phyloP scores from a whole-genome alignment of 2,888 invertebrate species.

The Didymodactylos carnosus region DNA sequence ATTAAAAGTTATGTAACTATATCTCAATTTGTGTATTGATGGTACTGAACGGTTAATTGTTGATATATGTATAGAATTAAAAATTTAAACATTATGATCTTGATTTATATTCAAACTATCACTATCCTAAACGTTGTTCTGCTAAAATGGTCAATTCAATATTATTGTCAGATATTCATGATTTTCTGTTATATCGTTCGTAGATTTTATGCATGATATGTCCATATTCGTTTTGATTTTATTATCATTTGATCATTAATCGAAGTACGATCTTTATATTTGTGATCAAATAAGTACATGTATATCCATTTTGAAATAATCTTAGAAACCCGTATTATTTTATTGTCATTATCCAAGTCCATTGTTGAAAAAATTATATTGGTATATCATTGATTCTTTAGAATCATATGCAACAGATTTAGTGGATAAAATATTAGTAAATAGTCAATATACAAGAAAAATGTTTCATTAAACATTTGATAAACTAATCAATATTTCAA shows the following conservation, averaged over 20 bases:
- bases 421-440: constrained; percentile 76
- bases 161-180: constrained; percentile 63
- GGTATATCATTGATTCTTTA: constrained; percentile 65
- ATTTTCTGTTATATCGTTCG: constrained; percentile 75
- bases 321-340: constrained; percentile 48
- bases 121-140: constrained; percentile 76
- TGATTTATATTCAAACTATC: constrained; percentile 74
- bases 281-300: constrained; percentile 82
- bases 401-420: constrained; percentile 61
- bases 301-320: constrained; percentile 56
- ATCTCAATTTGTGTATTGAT: constrained; percentile 94
- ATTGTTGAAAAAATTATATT: constrained; percentile 55
- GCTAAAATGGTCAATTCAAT: constrained; percentile 45
- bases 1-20: constrained; percentile 38
- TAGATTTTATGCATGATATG: constrained; percentile 65
- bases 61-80: constrained; percentile 77
- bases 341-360: constrained; percentile 95
- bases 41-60: constrained; percentile 89
- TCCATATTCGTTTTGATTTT: constrained; percentile 79
- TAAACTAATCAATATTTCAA: constrained; percentile 41
- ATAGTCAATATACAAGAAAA: constrained; percentile 66
- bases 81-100: constrained; percentile 60
- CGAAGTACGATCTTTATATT: constrained; percentile 53
- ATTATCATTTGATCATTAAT: constrained; percentile 51
- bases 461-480: constrained; percentile 61